A percentile compares a stretch with the other conserved stretches of the same genome.
phyloP scores from a whole-genome alignment of 2,797 vertebrate genomes.

The Sorex maritimensis region DNA sequence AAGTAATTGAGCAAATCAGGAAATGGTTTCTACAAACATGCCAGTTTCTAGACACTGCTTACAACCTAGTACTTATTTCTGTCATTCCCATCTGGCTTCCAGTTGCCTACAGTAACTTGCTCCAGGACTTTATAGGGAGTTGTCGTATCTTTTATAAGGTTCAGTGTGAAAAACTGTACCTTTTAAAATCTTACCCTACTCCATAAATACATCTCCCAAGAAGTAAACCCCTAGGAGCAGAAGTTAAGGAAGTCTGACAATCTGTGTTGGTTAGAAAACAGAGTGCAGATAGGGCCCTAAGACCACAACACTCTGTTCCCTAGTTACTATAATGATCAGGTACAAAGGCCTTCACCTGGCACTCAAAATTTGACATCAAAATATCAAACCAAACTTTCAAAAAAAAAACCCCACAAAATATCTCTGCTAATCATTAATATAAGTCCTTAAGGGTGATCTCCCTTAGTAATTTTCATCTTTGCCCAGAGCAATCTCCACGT shows the following conservation, averaged over 20 bases:
- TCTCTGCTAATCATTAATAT: conserved; percentile 25
- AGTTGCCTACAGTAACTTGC: not conserved
- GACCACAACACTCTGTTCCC: not conserved
- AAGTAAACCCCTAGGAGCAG: not conserved
- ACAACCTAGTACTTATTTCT: conserved; percentile 19
- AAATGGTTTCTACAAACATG: not conserved
- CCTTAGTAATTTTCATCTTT: not conserved
- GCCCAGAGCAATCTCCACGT: not conserved
- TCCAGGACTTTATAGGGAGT: not conserved
- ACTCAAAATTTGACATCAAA: conserved; percentile 29
- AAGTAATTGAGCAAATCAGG: not conserved
- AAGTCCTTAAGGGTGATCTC: not conserved
- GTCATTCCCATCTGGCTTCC: not conserved
- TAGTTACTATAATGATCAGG: not conserved
- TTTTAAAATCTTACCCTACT: not conserved
- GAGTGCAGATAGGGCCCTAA: not conserved
- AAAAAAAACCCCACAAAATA: not conserved
- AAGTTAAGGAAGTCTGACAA: not conserved
- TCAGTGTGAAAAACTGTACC: not conserved
- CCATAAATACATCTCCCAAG: not conserved
- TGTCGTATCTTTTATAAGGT: not conserved
- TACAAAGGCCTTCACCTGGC: not conserved
- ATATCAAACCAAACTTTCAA: not conserved
- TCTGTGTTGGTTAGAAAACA: conserved; percentile 29
- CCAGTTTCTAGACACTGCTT: not conserved